phyloP scores from a whole-genome alignment of 2,113 vertebrate species.

The Gorsachius goisagi region DNA sequence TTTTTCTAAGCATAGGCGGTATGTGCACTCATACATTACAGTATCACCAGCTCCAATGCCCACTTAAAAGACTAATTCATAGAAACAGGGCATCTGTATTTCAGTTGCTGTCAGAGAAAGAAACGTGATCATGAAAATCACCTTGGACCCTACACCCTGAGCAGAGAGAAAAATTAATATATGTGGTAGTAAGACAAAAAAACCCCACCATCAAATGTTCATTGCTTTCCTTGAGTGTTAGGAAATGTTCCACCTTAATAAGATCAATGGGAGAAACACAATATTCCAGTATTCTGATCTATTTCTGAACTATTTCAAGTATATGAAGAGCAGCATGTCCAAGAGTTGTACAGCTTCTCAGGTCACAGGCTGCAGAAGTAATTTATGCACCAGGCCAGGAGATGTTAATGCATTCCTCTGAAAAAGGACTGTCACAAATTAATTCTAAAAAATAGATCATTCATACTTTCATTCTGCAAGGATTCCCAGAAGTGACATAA shows the following conservation, averaged over 20 bases:
- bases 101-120: not conserved
- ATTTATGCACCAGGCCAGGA: not conserved
- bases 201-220: fast-evolving
- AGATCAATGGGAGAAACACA: not conserved
- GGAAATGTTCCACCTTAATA: not conserved
- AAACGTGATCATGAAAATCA: not conserved
- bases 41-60: not conserved
- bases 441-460: not conserved
- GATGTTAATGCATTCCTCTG: not conserved
- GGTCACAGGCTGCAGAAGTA: not conserved
- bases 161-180: not conserved
- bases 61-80: not conserved
- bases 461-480: not conserved
- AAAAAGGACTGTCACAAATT: not conserved
- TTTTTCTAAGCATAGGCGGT: not conserved
- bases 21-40: not conserved
- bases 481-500: not conserved
- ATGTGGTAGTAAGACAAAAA: not conserved
- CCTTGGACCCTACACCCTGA: not conserved
- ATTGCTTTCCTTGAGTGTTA: not conserved
- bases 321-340: not conserved
- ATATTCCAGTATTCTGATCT: not conserved
- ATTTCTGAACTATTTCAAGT: not conserved
- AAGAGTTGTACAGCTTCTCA: not conserved
- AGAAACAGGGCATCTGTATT: not conserved